Conservation (phyloP, 2,113 vertebrate species). For the Tetraodon nigroviridis region DNA sequence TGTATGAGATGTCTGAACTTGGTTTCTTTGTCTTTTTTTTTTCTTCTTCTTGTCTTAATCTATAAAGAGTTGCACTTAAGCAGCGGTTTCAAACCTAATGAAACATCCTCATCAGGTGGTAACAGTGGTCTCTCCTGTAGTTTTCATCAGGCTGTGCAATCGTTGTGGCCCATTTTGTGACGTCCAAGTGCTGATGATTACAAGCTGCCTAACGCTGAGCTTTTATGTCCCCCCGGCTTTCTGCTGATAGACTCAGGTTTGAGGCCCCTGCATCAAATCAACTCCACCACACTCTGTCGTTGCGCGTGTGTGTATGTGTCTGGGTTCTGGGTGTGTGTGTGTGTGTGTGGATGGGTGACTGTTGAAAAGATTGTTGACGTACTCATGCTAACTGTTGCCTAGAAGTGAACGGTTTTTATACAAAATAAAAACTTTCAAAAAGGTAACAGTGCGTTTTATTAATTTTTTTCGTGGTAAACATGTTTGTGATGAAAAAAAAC, state of each 20-base stretch:
- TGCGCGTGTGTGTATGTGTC: constrained; percentile 49
- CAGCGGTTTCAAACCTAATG: constrained; percentile 66
- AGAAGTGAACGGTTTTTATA: constrained; percentile 71
- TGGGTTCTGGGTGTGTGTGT: constrained; percentile 52
- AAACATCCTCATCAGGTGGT: constrained; percentile 25
- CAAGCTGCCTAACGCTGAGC: constrained; percentile 52
- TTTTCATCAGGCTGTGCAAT: constrained; percentile 38
- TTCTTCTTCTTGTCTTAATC: constrained; percentile 57
- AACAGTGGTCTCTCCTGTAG: constrained; percentile 31
- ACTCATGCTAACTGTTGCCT: constrained; percentile 73
- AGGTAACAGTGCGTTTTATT: not conserved
- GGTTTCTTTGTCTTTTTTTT: constrained; percentile 51
- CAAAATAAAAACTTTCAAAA: constrained; percentile 67
- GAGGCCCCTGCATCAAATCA: constrained; percentile 62
- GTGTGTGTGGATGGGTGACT: constrained; percentile 41
- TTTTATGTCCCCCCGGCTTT: constrained; percentile 39
- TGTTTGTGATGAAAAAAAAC: too few relatives aligned
- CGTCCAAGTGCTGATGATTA: constrained; percentile 47
- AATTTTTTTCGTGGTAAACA: not conserved
- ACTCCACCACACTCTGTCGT: constrained; percentile 56
- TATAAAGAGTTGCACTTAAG: constrained; percentile 60
- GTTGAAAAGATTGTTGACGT: constrained; percentile 58
- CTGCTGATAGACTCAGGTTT: constrained; percentile 57
- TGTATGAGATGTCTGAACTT: constrained; percentile 58
- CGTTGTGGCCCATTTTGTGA: constrained; percentile 42